Base-by-base conservation (phyloP, 2,888 invertebrate genomes). In the Callosobruchus maculatus region DNA sequence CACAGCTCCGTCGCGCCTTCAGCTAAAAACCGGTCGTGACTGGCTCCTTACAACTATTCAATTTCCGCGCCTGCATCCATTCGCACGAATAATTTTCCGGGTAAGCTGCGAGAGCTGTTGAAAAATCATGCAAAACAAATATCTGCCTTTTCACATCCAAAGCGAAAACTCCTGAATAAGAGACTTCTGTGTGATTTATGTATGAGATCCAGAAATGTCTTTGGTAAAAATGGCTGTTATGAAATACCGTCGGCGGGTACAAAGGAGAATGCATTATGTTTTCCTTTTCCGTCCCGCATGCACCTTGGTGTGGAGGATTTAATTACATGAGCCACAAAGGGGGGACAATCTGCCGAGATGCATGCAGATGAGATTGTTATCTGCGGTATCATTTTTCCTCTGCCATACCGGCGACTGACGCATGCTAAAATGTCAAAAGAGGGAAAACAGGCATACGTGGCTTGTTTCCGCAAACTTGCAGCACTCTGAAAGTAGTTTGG, bases 81-180 rank as follows among this genome's bases (percentile, higher is more conserved):
- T 49, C 49, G 49, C 13, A 18, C 49, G 49, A 49, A 49, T 49
- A 49, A 49, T 49, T 49, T 49, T 49, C 49, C 49, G 49, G 18
- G 49, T 49, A 49, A 49, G 13, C 49, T 49, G 49, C 49, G 49
- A 49, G 49, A 49, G 49, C 49, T 18, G 49, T 49, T 22, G 66
- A 68, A 71, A 73, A 71, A 73, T 67, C 22, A 70, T 70, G 71
- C 68, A 73, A 71, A 73, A 73, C 73, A 73, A 73, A 73, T 69
- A 69, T 68, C 73, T 71, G 73, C 71, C 73, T 71, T 73, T 68
- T 71, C 71, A 71, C 22, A 73, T 68, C 69, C 66, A 31, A 71
- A 31, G 49, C 69, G 71, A 69, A 67, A 49, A 66, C 73, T 26
- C 71, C 71, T 70, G 71, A 73, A 71, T 73, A 73, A 73, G 68